Conservation (phyloP, 2,797 vertebrate species). For the Myripristis jacobus region DNA sequence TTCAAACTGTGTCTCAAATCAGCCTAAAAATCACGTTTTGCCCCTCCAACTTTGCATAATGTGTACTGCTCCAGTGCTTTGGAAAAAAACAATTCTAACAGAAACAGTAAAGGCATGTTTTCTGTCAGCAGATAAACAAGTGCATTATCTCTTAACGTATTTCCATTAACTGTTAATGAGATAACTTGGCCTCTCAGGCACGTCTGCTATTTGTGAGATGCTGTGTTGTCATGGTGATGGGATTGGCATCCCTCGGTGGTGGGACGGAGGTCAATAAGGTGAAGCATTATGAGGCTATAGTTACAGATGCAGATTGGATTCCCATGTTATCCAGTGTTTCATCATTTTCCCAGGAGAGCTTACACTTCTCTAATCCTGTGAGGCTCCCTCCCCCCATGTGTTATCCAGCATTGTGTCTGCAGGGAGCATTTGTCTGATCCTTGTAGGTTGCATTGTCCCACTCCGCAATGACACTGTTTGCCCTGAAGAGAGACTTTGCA, state of each 20-base stretch:
- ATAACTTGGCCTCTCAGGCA: conserved; percentile 25
- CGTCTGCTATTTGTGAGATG: conserved; percentile 33
- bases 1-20: too few relatives aligned
- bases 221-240: conserved; percentile 43
- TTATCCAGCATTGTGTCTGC: conserved; percentile 30
- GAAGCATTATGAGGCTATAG: conserved; percentile 50
- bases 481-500: conserved; percentile 38
- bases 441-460: conserved; percentile 12
- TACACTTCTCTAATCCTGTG: conserved; percentile 46
- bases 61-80: not conserved
- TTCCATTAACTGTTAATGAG: conserved; percentile 33
- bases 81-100: not conserved
- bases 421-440: conserved; percentile 47
- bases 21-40: too few relatives aligned
- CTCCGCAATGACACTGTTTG: conserved; percentile 39
- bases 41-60: not conserved
- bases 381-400: conserved; percentile 16
- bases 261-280: conserved; percentile 40
- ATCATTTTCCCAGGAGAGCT: conserved; percentile 40
- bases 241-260: conserved; percentile 24
- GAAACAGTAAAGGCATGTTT: not conserved
- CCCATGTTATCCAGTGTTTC: conserved; percentile 50
- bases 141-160: conserved; percentile 12
- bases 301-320: conserved; percentile 62
- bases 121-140: conserved; percentile 20